These are phyloP conservation scores for Gallinago media DNA, from an alignment of 2,113 vertebrate species.

Conservation along the genomic window DNA sequence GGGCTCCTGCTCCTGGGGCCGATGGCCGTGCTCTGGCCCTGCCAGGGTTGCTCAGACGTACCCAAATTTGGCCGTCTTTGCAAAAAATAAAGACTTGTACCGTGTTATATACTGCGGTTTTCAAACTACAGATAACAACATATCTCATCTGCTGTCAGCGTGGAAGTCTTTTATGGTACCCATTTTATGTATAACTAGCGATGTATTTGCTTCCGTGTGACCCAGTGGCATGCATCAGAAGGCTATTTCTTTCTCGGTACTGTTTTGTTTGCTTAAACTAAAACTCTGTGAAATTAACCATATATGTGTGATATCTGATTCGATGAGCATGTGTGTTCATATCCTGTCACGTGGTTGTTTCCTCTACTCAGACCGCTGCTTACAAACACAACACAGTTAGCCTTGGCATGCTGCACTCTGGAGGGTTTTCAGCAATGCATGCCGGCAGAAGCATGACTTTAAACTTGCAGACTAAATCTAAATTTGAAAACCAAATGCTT, in stretches of 20 bases:
- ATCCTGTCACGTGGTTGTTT: constrained; percentile 97
- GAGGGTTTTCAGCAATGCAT: constrained; percentile 97
- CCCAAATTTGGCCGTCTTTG: not conserved
- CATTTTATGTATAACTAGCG: constrained; percentile 79
- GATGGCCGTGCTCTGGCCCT: not conserved
- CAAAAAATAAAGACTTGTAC: not conserved
- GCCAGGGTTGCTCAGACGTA: not conserved
- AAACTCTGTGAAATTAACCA: constrained; percentile 88
- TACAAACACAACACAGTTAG: constrained; percentile 99
- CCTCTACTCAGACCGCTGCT: constrained; percentile 99
- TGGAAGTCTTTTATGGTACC: constrained; percentile 74
- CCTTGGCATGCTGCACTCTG: constrained; percentile 99
- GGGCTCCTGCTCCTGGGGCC: not conserved
- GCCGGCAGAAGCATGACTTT: constrained; percentile 97
- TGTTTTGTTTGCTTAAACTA: constrained; percentile 89
- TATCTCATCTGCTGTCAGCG: constrained; percentile 72
- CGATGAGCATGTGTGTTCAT: constrained; percentile 86
- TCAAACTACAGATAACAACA: not conserved
- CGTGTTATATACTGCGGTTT: not conserved
- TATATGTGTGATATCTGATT: constrained; percentile 81
- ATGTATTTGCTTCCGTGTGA: constrained; percentile 78
- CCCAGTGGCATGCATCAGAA: constrained; percentile 76
- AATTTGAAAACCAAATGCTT: constrained; percentile 95
- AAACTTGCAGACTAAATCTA: constrained; percentile 99
- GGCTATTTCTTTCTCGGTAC: constrained; percentile 63